Conservation (phyloP, 2,113 vertebrate genomes). For the Aptenodytes patagonicus region DNA sequence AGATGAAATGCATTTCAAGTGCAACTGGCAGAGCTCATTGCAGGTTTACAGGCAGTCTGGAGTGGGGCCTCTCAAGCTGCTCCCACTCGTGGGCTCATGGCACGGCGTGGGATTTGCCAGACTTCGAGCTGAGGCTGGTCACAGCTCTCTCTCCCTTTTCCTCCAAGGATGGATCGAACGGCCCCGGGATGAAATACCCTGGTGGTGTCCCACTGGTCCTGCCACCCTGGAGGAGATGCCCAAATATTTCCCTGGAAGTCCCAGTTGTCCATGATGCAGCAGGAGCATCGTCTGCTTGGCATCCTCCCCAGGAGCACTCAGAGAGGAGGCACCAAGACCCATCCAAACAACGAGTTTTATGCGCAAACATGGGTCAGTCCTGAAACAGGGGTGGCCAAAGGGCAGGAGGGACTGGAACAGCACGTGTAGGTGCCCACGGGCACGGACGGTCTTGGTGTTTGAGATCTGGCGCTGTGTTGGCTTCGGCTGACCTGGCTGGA, state of each 20-base stretch:
- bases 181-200: neutral
- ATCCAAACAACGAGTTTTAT: accelerated
- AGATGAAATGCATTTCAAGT: neutral
- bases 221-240: neutral
- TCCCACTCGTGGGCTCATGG: accelerated
- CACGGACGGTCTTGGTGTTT: accelerated
- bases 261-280: neutral
- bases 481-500: neutral
- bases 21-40: neutral
- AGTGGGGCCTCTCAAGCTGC: neutral
- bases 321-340: neutral
- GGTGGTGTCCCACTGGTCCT: neutral
- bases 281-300: neutral
- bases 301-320: accelerated
- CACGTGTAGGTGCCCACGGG: accelerated
- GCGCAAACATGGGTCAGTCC: accelerated
- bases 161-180: accelerated
- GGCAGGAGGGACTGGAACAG: neutral
- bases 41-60: neutral
- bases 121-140: neutral
- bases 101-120: neutral
- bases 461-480: neutral
- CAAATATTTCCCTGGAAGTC: no score
- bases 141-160: neutral
- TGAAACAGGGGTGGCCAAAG: accelerated